These are phyloP conservation scores for human (Homo sapiens) DNA, from an alignment of 2,113 vertebrate species.

Conservation along the genomic window DNA sequence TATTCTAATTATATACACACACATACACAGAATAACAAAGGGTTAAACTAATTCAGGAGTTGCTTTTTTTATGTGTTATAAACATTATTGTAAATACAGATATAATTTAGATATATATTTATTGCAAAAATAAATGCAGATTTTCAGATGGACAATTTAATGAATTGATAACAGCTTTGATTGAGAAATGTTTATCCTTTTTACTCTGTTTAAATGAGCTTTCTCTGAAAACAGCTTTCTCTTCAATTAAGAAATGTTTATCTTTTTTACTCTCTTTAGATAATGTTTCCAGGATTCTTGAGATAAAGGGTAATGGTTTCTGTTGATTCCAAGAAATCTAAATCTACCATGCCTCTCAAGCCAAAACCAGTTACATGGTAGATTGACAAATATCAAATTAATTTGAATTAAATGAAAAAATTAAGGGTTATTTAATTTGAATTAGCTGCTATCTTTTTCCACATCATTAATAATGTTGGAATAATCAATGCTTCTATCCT, in stretches of 20 bases:
- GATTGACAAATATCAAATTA: not conserved
- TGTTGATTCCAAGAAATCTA: not conserved
- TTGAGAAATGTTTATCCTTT: not conserved
- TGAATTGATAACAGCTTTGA: not conserved
- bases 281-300: not conserved
- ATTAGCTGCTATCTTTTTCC: not conserved
- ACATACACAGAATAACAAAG: not conserved
- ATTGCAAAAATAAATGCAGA: not conserved
- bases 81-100: not conserved
- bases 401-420: not conserved
- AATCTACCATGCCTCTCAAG: not conserved
- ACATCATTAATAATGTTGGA: not conserved
- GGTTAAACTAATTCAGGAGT: not conserved
- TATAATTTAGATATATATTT: not conserved
- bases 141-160: not conserved
- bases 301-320: not conserved
- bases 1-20: not conserved
- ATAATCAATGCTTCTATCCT: not conserved
- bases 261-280: not conserved
- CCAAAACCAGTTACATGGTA: not conserved
- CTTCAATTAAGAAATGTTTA: not conserved
- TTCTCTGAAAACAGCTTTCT: not conserved
- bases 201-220: not conserved
- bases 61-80: not conserved
- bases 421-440: not conserved